These are phyloP conservation scores for Pogonocichla stellata DNA, from an alignment of 2,113 vertebrate genomes.

Conservation along the genomic window DNA sequence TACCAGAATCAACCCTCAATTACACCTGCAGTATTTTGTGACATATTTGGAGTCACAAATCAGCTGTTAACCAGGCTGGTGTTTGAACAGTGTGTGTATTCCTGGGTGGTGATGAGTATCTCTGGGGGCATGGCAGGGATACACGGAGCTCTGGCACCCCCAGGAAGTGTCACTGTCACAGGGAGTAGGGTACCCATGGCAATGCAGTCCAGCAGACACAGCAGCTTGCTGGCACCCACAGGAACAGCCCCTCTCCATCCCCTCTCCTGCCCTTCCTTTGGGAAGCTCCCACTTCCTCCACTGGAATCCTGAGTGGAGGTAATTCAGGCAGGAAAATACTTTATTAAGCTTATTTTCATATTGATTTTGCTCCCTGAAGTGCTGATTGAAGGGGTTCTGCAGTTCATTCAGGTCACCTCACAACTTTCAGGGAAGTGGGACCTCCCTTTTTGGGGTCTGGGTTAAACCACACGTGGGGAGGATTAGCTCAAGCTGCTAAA, in stretches of 20 bases:
- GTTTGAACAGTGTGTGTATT: background rate
- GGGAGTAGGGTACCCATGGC: accelerated
- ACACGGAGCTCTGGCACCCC: background rate
- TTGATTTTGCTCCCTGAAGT: background rate
- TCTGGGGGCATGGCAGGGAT: background rate
- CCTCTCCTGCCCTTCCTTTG: background rate
- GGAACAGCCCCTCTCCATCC: background rate
- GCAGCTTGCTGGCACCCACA: background rate
- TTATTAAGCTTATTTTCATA: background rate
- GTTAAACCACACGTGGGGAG: background rate
- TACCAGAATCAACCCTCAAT: background rate
- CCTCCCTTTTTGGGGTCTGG: background rate
- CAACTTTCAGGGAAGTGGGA: background rate
- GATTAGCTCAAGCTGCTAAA: background rate
- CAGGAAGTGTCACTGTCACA: accelerated
- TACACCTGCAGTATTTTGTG: background rate
- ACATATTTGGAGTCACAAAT: background rate
- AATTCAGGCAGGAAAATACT: background rate
- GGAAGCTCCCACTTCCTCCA: background rate
- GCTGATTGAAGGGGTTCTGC: background rate
- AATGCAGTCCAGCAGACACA: background rate
- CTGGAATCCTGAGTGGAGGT: background rate
- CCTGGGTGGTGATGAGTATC: background rate
- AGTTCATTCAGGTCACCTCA: background rate
- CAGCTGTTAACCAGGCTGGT: background rate